These are phyloP conservation scores for Automeris io DNA, from an alignment of 2,888 invertebrate genomes.

Conservation along the genomic window DNA sequence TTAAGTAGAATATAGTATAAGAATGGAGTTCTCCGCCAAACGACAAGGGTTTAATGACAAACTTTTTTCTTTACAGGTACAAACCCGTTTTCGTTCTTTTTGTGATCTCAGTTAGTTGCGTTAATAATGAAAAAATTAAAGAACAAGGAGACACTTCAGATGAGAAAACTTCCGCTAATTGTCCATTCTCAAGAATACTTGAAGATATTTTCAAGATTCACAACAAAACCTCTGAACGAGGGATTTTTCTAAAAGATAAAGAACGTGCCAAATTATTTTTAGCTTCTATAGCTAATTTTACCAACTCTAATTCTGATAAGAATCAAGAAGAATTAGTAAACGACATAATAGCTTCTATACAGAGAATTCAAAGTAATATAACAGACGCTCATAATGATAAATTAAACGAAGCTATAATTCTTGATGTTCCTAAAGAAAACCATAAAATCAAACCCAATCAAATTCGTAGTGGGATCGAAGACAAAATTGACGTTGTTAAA, in stretches of 20 bases:
- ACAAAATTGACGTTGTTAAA: conserved; percentile 35
- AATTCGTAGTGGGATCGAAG: conserved; percentile 58
- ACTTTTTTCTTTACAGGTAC: conserved; percentile 39
- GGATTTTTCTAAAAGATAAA: conserved; percentile 36
- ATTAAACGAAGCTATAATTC: conserved; percentile 59
- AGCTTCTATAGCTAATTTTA: conserved; percentile 74
- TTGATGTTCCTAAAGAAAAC: conserved; percentile 25
- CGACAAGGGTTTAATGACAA: too few species aligned
- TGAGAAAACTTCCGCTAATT: conserved; percentile 40
- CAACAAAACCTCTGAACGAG: conserved; percentile 36
- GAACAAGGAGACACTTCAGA: conserved; percentile 16
- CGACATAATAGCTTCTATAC: conserved; percentile 62
- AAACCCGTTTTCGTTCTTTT: conserved; percentile 38
- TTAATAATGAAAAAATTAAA: conserved; percentile 23
- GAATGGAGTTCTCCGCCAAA: too few species aligned
- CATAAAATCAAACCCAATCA: conserved; percentile 27
- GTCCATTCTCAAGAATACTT: conserved; percentile 60
- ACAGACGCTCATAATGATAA: conserved; percentile 36
- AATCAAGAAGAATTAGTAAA: conserved; percentile 57
- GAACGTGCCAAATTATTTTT: conserved; percentile 76
- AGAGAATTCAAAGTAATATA: conserved; percentile 59
- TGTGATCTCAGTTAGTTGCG: conserved; percentile 20
- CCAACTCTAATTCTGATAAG: conserved; percentile 37
- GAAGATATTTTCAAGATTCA: conserved; percentile 63
- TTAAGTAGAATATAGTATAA: too few species aligned